Evolutionary conservation across 2,888 invertebrate species (phyloP).

Genomic region (Noctua janthe): DNA sequence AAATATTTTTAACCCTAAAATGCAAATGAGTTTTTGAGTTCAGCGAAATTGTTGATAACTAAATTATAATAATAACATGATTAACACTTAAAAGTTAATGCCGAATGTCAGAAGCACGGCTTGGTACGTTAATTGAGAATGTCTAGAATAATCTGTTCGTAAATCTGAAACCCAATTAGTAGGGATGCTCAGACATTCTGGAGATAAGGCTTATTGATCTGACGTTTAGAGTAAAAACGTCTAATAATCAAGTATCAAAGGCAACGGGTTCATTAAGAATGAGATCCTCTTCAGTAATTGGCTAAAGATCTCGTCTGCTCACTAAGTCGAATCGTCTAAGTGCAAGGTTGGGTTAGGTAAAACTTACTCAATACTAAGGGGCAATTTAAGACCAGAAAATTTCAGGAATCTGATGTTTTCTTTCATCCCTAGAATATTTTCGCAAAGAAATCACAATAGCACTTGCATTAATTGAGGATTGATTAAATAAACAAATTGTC

Average conservation of each 20-base stretch:
- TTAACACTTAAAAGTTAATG: constrained; percentile 39
- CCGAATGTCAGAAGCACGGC: constrained; percentile 35
- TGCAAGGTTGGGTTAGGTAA: neutral
- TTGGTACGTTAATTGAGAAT: constrained; percentile 37
- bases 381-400: neutral
- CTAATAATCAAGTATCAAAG: constrained; percentile 13
- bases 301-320: neutral
- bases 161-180: constrained; percentile 51
- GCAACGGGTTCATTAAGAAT: neutral
- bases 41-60: constrained; percentile 4
- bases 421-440: too few relatives aligned
- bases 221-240: constrained; percentile 34
- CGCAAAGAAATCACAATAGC: neutral
- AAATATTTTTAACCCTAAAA: constrained; percentile 18
- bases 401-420: neutral
- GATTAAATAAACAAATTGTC: neutral
- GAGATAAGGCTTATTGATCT: constrained; percentile 38
- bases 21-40: constrained; percentile 31
- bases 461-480: too few relatives aligned
- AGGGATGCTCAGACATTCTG: constrained; percentile 15
- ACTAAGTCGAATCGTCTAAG: neutral
- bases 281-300: neutral
- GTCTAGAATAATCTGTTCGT: constrained; percentile 46
- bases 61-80: constrained; percentile 40
- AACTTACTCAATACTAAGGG: neutral